Evolutionary conservation across 2,888 invertebrate genomes (phyloP).

Genomic region (Gymnocheta viridis): DNA sequence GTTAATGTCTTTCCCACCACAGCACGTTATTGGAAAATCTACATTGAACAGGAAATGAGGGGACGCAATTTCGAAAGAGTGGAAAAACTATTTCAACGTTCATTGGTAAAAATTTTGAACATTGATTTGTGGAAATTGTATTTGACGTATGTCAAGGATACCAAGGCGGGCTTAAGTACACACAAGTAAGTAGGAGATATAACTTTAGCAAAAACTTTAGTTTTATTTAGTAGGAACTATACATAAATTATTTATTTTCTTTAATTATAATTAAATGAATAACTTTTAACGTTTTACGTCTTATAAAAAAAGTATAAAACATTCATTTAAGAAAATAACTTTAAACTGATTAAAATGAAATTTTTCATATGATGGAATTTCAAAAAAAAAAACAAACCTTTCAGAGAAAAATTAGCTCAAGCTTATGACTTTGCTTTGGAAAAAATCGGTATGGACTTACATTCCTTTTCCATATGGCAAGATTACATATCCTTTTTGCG

Average conservation of each 20-base stretch:
- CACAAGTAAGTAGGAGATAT: constrained; percentile 89
- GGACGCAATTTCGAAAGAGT: constrained; percentile 98
- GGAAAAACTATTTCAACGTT: constrained; percentile 99
- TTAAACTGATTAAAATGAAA: neutral
- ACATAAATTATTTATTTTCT: too few relatives aligned
- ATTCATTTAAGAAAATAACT: neutral
- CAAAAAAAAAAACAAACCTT: neutral
- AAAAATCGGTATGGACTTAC: constrained; percentile 99
- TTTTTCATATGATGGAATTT: too few relatives aligned
- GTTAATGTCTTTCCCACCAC: constrained; percentile 97
- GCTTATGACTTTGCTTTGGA: constrained; percentile 99
- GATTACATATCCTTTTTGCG: constrained; percentile 98
- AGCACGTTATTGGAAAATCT: constrained; percentile 99
- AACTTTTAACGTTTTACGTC: neutral
- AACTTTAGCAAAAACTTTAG: too few relatives aligned
- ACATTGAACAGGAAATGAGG: constrained; percentile 99
- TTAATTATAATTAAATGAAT: neutral
- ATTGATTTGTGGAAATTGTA: constrained; percentile 99
- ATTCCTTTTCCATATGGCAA: constrained; percentile 98
- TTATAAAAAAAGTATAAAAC: neutral
- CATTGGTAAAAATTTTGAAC: constrained; percentile 98
- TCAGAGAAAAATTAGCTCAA: constrained; percentile 99
- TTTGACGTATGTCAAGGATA: constrained; percentile 98
- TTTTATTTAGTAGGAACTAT: too few relatives aligned
- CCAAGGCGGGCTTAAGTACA: constrained; percentile 94